Conservation (phyloP, 2,888 invertebrate species). For the Acanthopleura granulata region DNA sequence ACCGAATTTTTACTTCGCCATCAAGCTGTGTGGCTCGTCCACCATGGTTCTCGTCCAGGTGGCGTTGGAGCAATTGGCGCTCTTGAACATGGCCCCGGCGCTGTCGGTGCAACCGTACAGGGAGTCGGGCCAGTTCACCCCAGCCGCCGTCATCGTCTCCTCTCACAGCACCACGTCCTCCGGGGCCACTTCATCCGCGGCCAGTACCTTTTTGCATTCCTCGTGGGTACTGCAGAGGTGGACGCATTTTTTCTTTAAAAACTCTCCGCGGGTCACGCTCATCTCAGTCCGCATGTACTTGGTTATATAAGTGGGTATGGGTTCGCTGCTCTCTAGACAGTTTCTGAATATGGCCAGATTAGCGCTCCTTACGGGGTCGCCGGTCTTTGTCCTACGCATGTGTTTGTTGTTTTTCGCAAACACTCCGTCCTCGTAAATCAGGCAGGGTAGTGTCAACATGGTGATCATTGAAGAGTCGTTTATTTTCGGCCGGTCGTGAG, state of each 20-base stretch:
- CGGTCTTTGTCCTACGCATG: not conserved
- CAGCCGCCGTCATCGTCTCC: not conserved
- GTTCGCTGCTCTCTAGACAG: not conserved
- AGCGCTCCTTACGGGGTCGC: not conserved
- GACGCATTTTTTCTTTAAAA: not conserved
- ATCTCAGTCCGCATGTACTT: not conserved
- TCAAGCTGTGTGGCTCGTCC: not conserved
- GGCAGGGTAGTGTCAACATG: not conserved
- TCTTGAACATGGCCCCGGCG: slow-evolving; percentile 3
- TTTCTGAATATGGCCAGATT: not conserved
- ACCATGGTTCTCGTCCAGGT: not conserved
- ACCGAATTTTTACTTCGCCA: not conserved
- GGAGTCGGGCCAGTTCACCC: not conserved
- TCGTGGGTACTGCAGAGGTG: not conserved
- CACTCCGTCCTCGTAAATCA: not conserved
- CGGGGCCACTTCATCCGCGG: not conserved
- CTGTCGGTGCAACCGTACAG: not conserved
- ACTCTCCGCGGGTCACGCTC: not conserved
- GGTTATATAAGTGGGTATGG: not conserved
- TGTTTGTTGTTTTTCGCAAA: not conserved
- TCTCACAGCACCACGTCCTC: slow-evolving; percentile 1
- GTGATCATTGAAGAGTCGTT: not conserved
- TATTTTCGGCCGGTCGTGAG: not conserved
- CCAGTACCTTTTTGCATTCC: slow-evolving; percentile 1
- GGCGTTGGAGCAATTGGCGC: not conserved